These are phyloP conservation scores for Parotocinclus haroldoi DNA, from an alignment of 2,797 vertebrate species.

Conservation along the genomic window DNA sequence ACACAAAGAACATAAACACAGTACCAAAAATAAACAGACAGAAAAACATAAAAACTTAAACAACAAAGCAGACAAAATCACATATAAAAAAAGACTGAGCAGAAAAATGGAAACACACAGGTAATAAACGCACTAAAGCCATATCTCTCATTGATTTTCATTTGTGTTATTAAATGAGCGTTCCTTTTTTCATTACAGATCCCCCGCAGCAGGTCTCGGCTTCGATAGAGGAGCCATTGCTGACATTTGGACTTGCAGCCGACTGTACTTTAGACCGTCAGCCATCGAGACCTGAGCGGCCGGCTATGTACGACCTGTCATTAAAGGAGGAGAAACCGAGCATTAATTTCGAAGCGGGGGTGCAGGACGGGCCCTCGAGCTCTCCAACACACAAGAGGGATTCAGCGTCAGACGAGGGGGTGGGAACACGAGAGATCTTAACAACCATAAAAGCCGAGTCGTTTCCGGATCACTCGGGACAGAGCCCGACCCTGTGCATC, in stretches of 20 bases:
- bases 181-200: slow-evolving; percentile 11
- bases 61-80: no score
- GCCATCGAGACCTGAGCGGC: slow-evolving; percentile 18
- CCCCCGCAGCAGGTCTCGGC: slow-evolving; percentile 27
- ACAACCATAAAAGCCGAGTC: slow-evolving; percentile 34
- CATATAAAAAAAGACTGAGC: no score
- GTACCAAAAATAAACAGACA: no score
- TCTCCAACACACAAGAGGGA: no score
- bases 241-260: neutral
- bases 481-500: slow-evolving; percentile 2
- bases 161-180: no score
- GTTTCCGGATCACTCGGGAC: slow-evolving; percentile 7
- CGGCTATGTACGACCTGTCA: slow-evolving; percentile 39
- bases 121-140: no score
- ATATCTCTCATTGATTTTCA: no score
- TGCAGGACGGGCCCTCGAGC: neutral
- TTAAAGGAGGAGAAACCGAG: slow-evolving; percentile 53
- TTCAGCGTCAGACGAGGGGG: no score
- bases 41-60: no score
- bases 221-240: neutral
- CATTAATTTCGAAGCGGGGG: neutral
- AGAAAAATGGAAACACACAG: no score
- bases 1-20: no score
- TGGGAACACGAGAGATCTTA: neutral
- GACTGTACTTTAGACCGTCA: neutral